Evolutionary conservation across 2,113 vertebrate genomes (phyloP), one percentile per base, ranked within the genome.

Genomic region (Anas platyrhynchos): DNA sequence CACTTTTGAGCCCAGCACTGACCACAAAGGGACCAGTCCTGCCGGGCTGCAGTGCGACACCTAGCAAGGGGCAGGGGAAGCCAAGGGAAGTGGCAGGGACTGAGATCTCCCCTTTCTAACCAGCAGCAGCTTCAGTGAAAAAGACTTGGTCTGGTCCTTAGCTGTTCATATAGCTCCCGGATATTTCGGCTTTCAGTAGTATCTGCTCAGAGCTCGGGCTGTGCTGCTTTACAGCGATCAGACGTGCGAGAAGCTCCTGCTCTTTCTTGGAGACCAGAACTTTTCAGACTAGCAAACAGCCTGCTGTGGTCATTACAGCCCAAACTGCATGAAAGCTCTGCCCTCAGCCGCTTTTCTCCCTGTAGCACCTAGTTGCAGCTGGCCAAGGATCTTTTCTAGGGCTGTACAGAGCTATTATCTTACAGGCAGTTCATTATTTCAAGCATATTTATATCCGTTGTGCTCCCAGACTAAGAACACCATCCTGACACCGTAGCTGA

Each of bases 41-140:
- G 65, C 0, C 0, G 3, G 6, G n/a, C 6, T 27, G 41, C 55
- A 0, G 1, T 3, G 71, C 21, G 84, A 59, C 58, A 31, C n/a
- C 50, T 20, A 4, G 71, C 5, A 3, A 76, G 44, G 67, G 62
- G 78, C 63, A 58, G 89, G 74, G 62, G 71, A 62, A 76, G 71
- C 48, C 20, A 8, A 72, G 67, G 66, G 62, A 84, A 61, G 48
- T 0, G 0, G 2, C 43, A 23, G 18, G 62, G 50, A 25, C 77
- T 36, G 62, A 9, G n/a, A 44, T 62, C 58, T 83, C 71, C 81
- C 78, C 34, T 79, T 83, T 66, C 54, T 66, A 31, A 50, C 44
- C 0, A 3, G 62, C 44, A 74, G 5, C 72, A 74, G 54, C 68
- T 65, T 27, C 56, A 62, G 15, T 43, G 27, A 15, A 31, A 71